Evolutionary conservation across 92 coral and sea anemone species (phyloP), one percentile per base, ranked within the genome.

Genomic region (Zoanthus sansibaricus): DNA sequence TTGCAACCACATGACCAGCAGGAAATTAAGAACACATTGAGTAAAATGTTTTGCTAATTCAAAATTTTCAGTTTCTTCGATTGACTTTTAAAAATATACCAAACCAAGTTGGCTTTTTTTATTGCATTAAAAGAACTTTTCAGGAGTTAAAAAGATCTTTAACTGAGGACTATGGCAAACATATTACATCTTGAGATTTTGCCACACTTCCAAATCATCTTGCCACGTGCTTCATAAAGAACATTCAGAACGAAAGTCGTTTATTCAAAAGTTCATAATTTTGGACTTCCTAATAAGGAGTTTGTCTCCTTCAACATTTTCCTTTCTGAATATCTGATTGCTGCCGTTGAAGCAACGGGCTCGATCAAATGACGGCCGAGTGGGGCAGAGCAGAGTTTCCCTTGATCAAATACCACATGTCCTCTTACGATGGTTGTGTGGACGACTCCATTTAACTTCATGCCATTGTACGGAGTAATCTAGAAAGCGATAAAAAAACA

Each of bases 381-480:
- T 1, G 85, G 85, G 47, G 44, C 44, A 17, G 59, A 16, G 14
- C 74, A 66, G 37, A 89, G 84, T 75, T 84, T 86, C 72, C 89
- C 94, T 84, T 87, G 83, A 58, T 91, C 94, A 56, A 83, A 93
- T 9, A 92, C 82, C 54, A 93, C 82, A 15, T 87, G 91, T 9
- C 96, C 96, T 72, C 96, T 76, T 3, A 93, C 80, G 11, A 93
- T 87, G 52, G 96, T 93, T 77, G 83, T 86, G 91, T 87, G 91
- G 15, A 93, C 93, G 21, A 91, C 91, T 42, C 96, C 96, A 2
- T 72, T 79, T 69, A 93, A 72, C 58, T 71, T 48, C 91, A 82
- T 92, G 58, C 92, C 92, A 67, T 91, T 84, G 30, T 93, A 93
- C 6, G 96, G 96, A 12, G 96, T 93, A n/a, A 93, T 83, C 96